Conservation (phyloP, 2,888 invertebrate species). For the Hirtodrosophila histrioides region DNA sequence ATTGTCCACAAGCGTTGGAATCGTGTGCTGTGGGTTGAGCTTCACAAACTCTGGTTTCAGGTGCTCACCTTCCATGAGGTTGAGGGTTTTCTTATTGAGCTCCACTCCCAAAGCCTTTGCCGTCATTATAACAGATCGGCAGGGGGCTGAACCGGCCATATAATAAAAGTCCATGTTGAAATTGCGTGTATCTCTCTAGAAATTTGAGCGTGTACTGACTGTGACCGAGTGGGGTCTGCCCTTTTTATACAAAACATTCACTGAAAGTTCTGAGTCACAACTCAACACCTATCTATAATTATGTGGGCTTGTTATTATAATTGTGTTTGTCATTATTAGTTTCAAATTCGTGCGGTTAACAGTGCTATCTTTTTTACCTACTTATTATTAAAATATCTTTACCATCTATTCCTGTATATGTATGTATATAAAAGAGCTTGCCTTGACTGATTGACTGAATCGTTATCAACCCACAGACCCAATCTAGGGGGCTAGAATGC, state of each 20-base stretch:
- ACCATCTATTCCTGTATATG: too few relatives aligned
- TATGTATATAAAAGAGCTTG: too few relatives aligned
- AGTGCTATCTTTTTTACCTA: too few relatives aligned
- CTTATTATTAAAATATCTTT: too few relatives aligned
- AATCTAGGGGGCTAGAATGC: too few relatives aligned
- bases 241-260: conserved; percentile 24
- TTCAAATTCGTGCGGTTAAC: too few relatives aligned
- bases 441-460: too few relatives aligned
- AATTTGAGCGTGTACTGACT: conserved; percentile 3
- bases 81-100: conserved; percentile 86
- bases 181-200: conserved; percentile 6
- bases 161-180: conserved; percentile 59
- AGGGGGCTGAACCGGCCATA: conserved; percentile 85
- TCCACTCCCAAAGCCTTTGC: conserved; percentile 88
- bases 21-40: conserved; percentile 92
- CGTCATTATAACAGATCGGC: conserved; percentile 87
- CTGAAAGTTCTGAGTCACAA: not conserved
- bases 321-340: too few relatives aligned
- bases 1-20: conserved; percentile 93
- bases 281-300: too few relatives aligned
- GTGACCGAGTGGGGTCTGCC: not conserved
- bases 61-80: conserved; percentile 87
- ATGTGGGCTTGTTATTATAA: too few relatives aligned
- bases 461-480: too few relatives aligned
- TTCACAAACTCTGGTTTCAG: conserved; percentile 88